Conservation (phyloP, 2,113 vertebrate species). For the Syrrhaptes paradoxus region DNA sequence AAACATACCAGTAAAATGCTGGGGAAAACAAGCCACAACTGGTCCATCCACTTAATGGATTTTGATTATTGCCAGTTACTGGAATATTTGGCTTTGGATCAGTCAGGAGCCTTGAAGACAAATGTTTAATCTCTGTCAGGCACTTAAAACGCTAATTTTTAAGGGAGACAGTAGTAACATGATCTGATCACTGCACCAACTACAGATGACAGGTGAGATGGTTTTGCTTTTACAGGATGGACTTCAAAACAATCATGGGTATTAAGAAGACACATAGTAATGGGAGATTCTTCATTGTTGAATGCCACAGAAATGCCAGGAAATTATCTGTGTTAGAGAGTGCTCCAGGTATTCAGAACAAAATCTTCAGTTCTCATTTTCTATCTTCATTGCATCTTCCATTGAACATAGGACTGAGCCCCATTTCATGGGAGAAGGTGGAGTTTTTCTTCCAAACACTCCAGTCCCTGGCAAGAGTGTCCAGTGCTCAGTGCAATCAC, state of each 20-base stretch:
- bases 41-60: not conserved
- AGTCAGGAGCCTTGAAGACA: not conserved
- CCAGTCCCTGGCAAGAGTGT: not conserved
- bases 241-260: not conserved
- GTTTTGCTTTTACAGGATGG: not conserved
- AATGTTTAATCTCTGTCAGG: not conserved
- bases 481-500: not conserved
- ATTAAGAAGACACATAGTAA: not conserved
- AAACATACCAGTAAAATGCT: conserved; percentile 39
- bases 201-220: not conserved
- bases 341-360: not conserved
- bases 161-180: not conserved
- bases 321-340: not conserved
- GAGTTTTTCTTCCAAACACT: not conserved
- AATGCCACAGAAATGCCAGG: not conserved
- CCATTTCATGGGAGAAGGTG: not conserved
- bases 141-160: not conserved
- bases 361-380: not conserved
- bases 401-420: not conserved
- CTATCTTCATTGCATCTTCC: not conserved
- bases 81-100: conserved; percentile 41
- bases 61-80: conserved; percentile 35
- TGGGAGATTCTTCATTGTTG: not conserved
- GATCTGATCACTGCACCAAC: not conserved
- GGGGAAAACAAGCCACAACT: conserved; percentile 6